phyloP scores from a whole-genome alignment of 2,797 vertebrate species.

The Chrysocyon brachyurus region DNA sequence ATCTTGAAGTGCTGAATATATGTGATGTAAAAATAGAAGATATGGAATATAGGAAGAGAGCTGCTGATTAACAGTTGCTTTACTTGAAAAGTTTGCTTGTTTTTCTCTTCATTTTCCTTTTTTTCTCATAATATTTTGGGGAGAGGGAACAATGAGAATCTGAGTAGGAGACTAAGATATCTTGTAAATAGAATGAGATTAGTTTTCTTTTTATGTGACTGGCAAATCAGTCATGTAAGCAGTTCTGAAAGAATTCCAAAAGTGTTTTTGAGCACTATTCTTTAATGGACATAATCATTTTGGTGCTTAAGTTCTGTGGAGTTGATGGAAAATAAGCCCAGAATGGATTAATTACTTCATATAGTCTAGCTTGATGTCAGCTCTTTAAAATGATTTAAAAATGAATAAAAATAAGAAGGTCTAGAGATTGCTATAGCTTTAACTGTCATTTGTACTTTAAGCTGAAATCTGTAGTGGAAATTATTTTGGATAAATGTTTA shows the following conservation, averaged over 20 bases:
- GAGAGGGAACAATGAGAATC: neutral
- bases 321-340: slow-evolving; percentile 54
- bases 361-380: slow-evolving; percentile 17
- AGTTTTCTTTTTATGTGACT: slow-evolving; percentile 14
- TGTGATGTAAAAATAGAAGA: slow-evolving; percentile 56
- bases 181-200: neutral
- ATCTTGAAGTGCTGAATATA: slow-evolving; percentile 60
- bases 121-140: slow-evolving; percentile 37
- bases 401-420: neutral
- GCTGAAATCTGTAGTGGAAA: slow-evolving; percentile 57
- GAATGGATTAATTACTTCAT: slow-evolving; percentile 45
- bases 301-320: slow-evolving; percentile 53
- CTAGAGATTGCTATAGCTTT: slow-evolving; percentile 36
- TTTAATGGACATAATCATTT: slow-evolving; percentile 51
- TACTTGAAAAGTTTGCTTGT: slow-evolving; percentile 46
- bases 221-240: neutral
- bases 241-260: slow-evolving; percentile 30
- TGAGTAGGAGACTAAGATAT: neutral
- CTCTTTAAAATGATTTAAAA: slow-evolving; percentile 50
- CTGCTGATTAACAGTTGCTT: slow-evolving; percentile 35
- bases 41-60: slow-evolving; percentile 29
- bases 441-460: slow-evolving; percentile 40
- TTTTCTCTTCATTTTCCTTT: slow-evolving; percentile 40
- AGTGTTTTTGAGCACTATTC: slow-evolving; percentile 34
- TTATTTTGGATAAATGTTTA: slow-evolving; percentile 72